Conservation (phyloP, 2,113 vertebrate species). For the Herpailurus yagouaroundi region DNA sequence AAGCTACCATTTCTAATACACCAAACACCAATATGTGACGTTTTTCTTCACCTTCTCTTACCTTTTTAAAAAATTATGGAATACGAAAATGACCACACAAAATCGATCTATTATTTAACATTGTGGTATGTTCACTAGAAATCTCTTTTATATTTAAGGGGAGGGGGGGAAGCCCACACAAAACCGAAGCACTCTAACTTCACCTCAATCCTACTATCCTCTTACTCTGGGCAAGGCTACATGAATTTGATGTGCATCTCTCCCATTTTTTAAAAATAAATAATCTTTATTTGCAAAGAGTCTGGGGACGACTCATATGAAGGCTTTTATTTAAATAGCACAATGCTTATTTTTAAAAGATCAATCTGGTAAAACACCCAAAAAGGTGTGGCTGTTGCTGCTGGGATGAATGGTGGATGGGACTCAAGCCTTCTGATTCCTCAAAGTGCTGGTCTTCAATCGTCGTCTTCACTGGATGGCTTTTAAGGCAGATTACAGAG, state of each 20-base stretch:
- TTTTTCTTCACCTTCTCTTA: background rate
- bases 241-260: background rate
- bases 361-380: background rate
- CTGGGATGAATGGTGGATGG: background rate
- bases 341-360: conserved; percentile 37
- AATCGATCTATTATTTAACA: background rate
- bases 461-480: background rate
- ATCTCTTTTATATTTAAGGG: background rate
- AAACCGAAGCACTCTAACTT: background rate
- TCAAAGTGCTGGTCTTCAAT: background rate
- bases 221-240: background rate
- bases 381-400: too few relatives aligned
- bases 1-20: background rate
- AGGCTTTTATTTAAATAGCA: conserved; percentile 29
- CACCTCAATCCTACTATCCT: background rate
- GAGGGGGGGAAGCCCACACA: too few relatives aligned
- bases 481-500: background rate
- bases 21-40: background rate
- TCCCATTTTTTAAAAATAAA: background rate
- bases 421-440: background rate
- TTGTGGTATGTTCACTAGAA: background rate
- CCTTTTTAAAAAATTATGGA: background rate
- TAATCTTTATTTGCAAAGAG: conserved; percentile 32
- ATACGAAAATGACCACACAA: background rate
- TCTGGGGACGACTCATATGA: background rate